Base-by-base conservation (phyloP, 2,888 invertebrate genomes). In the Eubasilissa splendida region DNA sequence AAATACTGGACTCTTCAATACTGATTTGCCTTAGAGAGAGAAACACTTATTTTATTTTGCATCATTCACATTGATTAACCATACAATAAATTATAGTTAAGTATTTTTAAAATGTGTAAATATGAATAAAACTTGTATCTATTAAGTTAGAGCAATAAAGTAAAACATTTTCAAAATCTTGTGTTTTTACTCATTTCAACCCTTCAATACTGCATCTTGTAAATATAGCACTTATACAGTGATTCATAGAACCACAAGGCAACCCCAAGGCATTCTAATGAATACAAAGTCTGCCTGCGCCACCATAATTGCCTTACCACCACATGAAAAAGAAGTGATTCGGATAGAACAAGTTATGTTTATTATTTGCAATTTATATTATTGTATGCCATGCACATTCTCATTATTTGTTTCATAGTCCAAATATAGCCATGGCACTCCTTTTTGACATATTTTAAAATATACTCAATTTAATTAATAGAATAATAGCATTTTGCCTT, bases 61-160 rank as follows among this genome's bases (percentile, higher is more conserved):
- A 58, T 65, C 66, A 70, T 78, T 78, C 54, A 76, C 71, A 65
- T 74, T 74, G 22, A 75, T 52, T 60, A 75, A 59, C 50, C 42
- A 59, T 60, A 75, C 60, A 75, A 75, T 59, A 75, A 59, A 75
- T 60, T 60, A 60, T 60, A 58, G 58, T 8, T 75, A 75, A 77
- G 79, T 83, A 77, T 83, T 83, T 83, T 82, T 78, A 63, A 81
- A 79, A 77, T 22, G 65, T 81, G 81, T 83, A 83, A 76, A 83
- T 83, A 83, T 63, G 59, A 76, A 76, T 80, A 42, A 83, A 83
- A 80, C 75, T 74, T 83, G 79, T 83, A 83, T 83, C 74, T 80
- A 79, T 80, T 79, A 80, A 83, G 58, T 79, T 83, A 83, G 81
- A 81, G 79, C 81, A 83, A 83, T 81, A 79, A 83, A 83, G 31